Evolutionary conservation across 2,113 vertebrate species (phyloP).

Genomic region (Galeopterus variegatus): DNA sequence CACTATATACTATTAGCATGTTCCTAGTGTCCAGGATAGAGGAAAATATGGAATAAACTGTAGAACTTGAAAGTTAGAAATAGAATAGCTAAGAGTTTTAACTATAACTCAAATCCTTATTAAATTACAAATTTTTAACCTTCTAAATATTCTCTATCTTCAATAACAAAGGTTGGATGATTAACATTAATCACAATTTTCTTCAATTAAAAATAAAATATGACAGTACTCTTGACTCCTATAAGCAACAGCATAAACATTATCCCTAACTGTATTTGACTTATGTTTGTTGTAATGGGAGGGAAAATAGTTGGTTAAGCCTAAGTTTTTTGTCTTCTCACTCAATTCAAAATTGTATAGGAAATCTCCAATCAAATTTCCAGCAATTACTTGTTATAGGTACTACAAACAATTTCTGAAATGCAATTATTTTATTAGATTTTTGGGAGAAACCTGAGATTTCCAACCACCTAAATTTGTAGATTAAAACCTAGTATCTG

Average conservation of each 20-base stretch:
- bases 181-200: constrained; percentile 53
- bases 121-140: background rate
- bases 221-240: background rate
- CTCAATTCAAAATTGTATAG: background rate
- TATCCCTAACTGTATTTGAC: background rate
- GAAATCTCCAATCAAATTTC: constrained; percentile 23
- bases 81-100: background rate
- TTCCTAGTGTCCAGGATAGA: background rate
- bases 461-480: background rate
- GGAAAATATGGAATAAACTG: background rate
- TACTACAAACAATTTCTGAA: background rate
- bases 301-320: background rate
- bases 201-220: constrained; percentile 55
- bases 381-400: background rate
- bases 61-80: constrained; percentile 9
- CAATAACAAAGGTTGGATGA: background rate
- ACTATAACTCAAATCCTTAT: background rate
- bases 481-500: constrained; percentile 14
- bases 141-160: constrained; percentile 33
- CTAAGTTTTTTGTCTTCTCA: background rate
- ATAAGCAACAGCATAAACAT: background rate
- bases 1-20: background rate
- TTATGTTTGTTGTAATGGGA: background rate
- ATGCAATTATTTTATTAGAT: constrained; percentile 15
- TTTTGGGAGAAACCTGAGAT: constrained; percentile 12